These are phyloP conservation scores for Scaptodrosophila latifasciaeformis DNA, from an alignment of 2,888 invertebrate genomes.

Conservation along the genomic window DNA sequence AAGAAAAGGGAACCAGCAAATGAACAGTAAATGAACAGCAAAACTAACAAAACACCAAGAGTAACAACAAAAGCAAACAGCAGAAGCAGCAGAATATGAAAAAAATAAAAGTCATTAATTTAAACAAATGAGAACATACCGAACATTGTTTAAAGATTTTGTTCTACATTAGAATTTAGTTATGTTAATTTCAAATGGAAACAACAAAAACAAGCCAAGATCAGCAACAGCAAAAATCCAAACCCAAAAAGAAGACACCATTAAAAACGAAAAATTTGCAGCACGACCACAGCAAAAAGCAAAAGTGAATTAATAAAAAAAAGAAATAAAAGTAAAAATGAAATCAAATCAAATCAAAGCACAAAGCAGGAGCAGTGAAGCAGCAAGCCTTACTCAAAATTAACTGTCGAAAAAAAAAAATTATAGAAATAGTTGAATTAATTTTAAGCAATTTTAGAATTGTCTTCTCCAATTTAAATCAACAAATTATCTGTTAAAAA, in stretches of 20 bases:
- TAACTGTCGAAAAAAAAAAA: slow-evolving; percentile 21
- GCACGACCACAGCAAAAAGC: neutral
- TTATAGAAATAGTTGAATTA: too few relatives aligned
- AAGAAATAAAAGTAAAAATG: slow-evolving; percentile 23
- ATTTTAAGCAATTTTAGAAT: slow-evolving; percentile 9
- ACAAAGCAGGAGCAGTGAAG: too few relatives aligned
- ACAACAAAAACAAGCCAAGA: slow-evolving; percentile 17
- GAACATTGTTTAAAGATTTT: slow-evolving; percentile 43
- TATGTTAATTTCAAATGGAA: slow-evolving; percentile 18
- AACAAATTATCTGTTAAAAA: slow-evolving; percentile 16
- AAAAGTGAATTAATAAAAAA: slow-evolving; percentile 18
- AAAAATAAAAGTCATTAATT: too few relatives aligned
- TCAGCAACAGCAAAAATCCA: slow-evolving; percentile 3
- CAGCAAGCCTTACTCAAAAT: slow-evolving; percentile 20
- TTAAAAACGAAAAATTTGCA: neutral
- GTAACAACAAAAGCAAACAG: too few relatives aligned
- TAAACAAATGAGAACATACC: slow-evolving; percentile 13
- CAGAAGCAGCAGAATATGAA: slow-evolving; percentile 1
- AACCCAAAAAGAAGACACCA: slow-evolving; percentile 9
- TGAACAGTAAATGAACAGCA: too few relatives aligned
- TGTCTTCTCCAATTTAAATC: slow-evolving; percentile 14
- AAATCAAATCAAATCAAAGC: too few relatives aligned
- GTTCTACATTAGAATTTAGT: slow-evolving; percentile 63
- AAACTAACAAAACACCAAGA: too few relatives aligned
- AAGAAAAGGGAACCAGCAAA: slow-evolving; percentile 3